A percentile compares a stretch with the other conserved stretches of the same genome.
phyloP scores from a whole-genome alignment of 2,113 vertebrate species.

The Pithys albifrons region DNA sequence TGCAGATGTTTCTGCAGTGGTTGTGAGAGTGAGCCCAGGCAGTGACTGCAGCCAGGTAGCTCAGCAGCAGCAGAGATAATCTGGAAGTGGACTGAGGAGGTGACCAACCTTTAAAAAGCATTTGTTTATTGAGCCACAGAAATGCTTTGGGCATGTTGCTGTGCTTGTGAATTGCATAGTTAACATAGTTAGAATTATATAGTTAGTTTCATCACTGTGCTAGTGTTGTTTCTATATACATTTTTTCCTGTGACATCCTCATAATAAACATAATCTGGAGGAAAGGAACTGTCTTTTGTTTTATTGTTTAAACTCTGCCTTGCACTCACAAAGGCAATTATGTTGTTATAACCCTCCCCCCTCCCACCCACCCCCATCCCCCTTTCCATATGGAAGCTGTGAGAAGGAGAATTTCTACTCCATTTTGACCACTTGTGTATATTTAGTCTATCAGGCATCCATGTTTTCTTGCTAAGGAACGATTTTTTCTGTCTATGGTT shows the following conservation, averaged over 20 bases:
- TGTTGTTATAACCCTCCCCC: not conserved
- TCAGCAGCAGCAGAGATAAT: not conserved
- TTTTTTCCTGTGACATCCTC: not conserved
- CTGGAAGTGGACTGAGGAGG: not conserved
- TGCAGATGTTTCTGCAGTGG: not conserved
- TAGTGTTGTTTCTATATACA: not conserved
- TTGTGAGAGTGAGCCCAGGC: accelerated
- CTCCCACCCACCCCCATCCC: no score
- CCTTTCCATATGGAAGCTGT: no score
- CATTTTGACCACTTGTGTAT: not conserved
- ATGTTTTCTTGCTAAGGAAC: not conserved
- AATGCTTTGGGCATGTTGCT: not conserved
- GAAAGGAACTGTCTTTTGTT: not conserved
- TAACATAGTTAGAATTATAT: not conserved
- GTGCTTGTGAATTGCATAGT: not conserved
- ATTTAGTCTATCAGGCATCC: not conserved
- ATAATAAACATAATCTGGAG: not conserved
- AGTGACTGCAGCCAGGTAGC: not conserved
- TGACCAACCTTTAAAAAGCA: not conserved
- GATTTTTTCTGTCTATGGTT: not conserved
- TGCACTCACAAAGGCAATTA: not conserved
- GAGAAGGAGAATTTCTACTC: not conserved
- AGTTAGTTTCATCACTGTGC: not conserved
- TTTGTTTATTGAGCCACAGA: not conserved
- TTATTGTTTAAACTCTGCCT: not conserved